Evolutionary conservation across 2,888 invertebrate genomes (phyloP).

Genomic region (Elaeidobius kamerunicus): DNA sequence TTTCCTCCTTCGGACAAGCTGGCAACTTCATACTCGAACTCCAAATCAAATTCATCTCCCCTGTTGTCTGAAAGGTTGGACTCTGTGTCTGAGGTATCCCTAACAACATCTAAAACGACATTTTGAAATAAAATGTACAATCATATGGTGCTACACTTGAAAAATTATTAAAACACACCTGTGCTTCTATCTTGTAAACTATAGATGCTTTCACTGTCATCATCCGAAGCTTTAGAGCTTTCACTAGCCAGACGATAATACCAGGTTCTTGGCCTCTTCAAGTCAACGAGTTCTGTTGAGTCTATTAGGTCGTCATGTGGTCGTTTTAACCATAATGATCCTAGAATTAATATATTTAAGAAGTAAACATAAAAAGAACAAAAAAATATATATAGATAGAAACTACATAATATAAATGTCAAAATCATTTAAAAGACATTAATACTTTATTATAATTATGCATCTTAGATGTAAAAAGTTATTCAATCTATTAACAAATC

Average conservation of each 20-base stretch:
- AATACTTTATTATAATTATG: no score
- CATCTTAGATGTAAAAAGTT: no score
- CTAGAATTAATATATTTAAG: constrained; percentile 25
- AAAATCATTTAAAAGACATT: no score
- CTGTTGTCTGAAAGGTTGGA: constrained; percentile 36
- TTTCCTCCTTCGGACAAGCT: constrained; percentile 54
- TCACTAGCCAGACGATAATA: constrained; percentile 50
- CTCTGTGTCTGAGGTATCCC: constrained; percentile 48
- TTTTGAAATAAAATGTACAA: constrained; percentile 8
- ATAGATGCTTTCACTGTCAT: constrained; percentile 57
- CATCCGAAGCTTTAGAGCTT: constrained; percentile 44
- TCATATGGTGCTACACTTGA: no score
- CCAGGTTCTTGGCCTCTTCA: constrained; percentile 35
- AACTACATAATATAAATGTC: background rate
- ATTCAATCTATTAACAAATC: no score
- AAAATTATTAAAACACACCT: constrained; percentile 50
- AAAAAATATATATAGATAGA: background rate
- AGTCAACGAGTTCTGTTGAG: constrained; percentile 31
- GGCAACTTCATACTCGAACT: constrained; percentile 50
- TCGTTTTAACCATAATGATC: constrained; percentile 36
- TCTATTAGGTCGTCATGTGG: constrained; percentile 30
- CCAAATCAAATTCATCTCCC: constrained; percentile 38
- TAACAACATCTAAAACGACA: constrained; percentile 46
- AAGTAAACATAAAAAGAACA: background rate
- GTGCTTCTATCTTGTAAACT: constrained; percentile 66